Evolutionary conservation across 2,888 invertebrate genomes (phyloP).

Genomic region (Epistrophella euchroma): DNA sequence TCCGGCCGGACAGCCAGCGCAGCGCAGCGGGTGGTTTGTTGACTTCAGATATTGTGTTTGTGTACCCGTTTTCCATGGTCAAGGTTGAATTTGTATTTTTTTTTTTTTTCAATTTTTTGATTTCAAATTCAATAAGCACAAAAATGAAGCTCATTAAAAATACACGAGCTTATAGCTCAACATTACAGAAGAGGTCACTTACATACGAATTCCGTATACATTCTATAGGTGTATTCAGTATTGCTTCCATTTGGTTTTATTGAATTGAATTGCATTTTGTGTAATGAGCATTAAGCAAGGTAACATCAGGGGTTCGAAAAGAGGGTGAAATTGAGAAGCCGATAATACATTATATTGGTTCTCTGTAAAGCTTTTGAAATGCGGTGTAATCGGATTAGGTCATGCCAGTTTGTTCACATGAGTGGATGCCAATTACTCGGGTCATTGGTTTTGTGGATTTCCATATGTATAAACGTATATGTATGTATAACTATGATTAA

Average conservation of each 20-base stretch:
- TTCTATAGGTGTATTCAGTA: background rate
- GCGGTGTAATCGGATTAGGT: conserved; percentile 32
- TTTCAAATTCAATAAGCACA: conserved; percentile 7
- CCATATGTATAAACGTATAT: background rate
- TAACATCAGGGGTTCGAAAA: background rate
- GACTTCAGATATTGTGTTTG: background rate
- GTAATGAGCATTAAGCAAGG: background rate
- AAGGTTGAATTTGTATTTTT: conserved; percentile 27
- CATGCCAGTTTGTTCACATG: conserved; percentile 29
- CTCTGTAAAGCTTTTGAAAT: conserved; percentile 20
- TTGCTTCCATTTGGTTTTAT: conserved; percentile 23
- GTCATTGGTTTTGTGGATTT: conserved; percentile 27
- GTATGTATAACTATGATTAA: conserved; percentile 1
- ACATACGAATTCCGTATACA: background rate
- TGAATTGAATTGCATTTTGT: conserved; percentile 44
- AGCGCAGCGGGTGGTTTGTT: conserved; percentile 38
- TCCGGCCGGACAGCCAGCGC: background rate
- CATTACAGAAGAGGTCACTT: conserved; percentile 16
- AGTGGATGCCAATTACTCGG: conserved; percentile 21
- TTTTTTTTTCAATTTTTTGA: conserved; percentile 14
- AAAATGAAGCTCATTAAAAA: conserved; percentile 50
- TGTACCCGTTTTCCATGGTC: conserved; percentile 22
- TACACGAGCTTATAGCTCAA: conserved; percentile 35
- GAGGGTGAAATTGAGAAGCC: background rate
- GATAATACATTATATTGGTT: background rate